Conservation (phyloP, 2,888 invertebrate genomes). For the Phragmatobia fuliginosa region DNA sequence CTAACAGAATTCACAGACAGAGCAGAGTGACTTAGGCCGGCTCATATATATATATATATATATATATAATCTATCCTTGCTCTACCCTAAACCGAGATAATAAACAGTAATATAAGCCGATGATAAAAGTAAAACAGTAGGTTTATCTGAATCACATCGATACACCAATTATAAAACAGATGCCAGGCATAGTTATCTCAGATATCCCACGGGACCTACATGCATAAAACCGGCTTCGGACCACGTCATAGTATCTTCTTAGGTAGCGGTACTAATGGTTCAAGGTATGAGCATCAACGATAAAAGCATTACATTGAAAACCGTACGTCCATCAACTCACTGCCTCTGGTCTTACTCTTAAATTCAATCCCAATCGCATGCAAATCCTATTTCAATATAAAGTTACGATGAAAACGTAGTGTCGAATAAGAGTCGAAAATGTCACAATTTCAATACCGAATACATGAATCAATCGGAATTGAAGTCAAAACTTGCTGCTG, state of each 20-base stretch:
- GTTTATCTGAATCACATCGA: constrained; percentile 21
- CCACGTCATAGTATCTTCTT: constrained; percentile 37
- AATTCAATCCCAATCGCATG: too few species aligned
- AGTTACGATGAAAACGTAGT: too few species aligned
- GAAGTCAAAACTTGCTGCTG: too few species aligned
- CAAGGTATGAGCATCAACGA: constrained; percentile 1
- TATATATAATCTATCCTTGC: not conserved
- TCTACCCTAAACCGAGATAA: not conserved
- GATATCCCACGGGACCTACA: constrained; percentile 40
- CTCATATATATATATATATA: not conserved
- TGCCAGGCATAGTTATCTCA: constrained; percentile 27
- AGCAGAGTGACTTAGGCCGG: too few species aligned
- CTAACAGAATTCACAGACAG: too few species aligned
- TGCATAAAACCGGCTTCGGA: constrained; percentile 39
- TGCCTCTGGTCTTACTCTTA: too few species aligned
- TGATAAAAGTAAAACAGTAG: not conserved
- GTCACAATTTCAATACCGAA: too few species aligned
- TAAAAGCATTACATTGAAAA: not conserved
- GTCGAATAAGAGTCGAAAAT: too few species aligned
- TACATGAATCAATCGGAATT: too few species aligned
- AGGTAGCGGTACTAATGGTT: constrained; percentile 17
- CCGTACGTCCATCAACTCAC: too few species aligned
- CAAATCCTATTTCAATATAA: too few species aligned
- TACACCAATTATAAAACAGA: constrained; percentile 25
- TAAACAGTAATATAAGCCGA: not conserved